phyloP scores from a whole-genome alignment of 2,888 invertebrate genomes.

The Microplitis manilae region DNA sequence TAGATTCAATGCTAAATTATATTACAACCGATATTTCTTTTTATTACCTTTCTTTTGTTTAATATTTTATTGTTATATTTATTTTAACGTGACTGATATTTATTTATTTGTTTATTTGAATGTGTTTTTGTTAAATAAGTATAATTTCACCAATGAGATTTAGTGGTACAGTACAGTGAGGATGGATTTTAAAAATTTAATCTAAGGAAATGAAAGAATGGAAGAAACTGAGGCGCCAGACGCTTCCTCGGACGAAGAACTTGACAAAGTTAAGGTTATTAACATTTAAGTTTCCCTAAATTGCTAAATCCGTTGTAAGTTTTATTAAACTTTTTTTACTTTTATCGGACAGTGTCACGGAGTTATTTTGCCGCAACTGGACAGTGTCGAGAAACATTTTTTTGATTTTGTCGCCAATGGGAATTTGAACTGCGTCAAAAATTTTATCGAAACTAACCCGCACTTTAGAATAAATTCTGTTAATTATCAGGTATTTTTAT shows the following conservation, averaged over 20 bases:
- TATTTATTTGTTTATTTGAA: too few species aligned
- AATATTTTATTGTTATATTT: not conserved
- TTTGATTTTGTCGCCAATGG: slow-evolving; percentile 73
- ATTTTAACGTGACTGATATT: too few species aligned
- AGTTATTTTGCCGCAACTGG: slow-evolving; percentile 74
- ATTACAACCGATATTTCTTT: slow-evolving; percentile 32
- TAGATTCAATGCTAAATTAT: slow-evolving; percentile 50
- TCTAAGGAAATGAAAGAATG: slow-evolving; percentile 33
- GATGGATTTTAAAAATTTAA: slow-evolving; percentile 1
- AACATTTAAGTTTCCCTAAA: not conserved
- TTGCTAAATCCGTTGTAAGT: not conserved
- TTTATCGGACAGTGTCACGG: slow-evolving; percentile 59
- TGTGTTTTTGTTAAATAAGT: too few species aligned
- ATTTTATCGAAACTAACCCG: slow-evolving; percentile 71
- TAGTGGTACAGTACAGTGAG: not conserved
- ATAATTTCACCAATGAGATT: too few species aligned
- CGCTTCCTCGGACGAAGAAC: slow-evolving; percentile 28
- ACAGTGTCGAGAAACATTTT: slow-evolving; percentile 73
- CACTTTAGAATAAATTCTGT: slow-evolving; percentile 76
- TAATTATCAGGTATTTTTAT: slow-evolving; percentile 73
- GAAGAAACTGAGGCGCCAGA: slow-evolving; percentile 33
- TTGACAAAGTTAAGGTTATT: slow-evolving; percentile 5
- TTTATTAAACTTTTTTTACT: not conserved
- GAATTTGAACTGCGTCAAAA: slow-evolving; percentile 71
- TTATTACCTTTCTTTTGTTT: slow-evolving; percentile 24